Evolutionary conservation across 2,888 invertebrate genomes (phyloP).

Genomic region (Bursaphelenchus okinawaensis): DNA sequence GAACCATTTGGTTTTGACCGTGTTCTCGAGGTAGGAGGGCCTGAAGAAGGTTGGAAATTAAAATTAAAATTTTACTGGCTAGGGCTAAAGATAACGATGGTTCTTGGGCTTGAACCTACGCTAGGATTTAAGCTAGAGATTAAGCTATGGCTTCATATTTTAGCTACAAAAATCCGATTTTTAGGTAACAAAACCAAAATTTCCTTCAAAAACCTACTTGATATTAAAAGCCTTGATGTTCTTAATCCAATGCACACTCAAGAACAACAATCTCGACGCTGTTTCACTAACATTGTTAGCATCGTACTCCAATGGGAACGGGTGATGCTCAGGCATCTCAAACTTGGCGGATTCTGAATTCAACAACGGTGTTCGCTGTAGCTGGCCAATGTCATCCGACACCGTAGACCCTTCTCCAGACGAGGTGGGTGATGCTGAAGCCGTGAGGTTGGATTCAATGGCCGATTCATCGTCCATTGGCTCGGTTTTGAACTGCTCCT

Average conservation of each 20-base stretch:
- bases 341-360: constrained; percentile 65
- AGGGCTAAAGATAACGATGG: background rate
- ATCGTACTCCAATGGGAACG: constrained; percentile 81
- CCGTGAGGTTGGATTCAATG: constrained; percentile 10
- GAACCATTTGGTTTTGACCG: constrained; percentile 84
- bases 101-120: no score
- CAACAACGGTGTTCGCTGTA: constrained; percentile 19
- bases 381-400: constrained; percentile 15
- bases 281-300: constrained; percentile 92
- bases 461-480: constrained; percentile 5
- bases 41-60: constrained; percentile 6
- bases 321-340: constrained; percentile 70
- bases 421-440: constrained; percentile 18
- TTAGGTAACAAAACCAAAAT: background rate
- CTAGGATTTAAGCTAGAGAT: background rate
- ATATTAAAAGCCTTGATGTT: constrained; percentile 60
- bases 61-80: background rate
- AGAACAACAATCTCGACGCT: constrained; percentile 81
- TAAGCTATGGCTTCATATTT: background rate
- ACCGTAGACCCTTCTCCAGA: constrained; percentile 33
- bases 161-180: no score
- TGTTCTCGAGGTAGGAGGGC: constrained; percentile 66
- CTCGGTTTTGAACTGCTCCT: background rate
- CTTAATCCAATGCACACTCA: constrained; percentile 82
- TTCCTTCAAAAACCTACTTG: constrained; percentile 6